Conservation (phyloP, 2,797 vertebrate genomes). For the Catostomus latipinnis region DNA sequence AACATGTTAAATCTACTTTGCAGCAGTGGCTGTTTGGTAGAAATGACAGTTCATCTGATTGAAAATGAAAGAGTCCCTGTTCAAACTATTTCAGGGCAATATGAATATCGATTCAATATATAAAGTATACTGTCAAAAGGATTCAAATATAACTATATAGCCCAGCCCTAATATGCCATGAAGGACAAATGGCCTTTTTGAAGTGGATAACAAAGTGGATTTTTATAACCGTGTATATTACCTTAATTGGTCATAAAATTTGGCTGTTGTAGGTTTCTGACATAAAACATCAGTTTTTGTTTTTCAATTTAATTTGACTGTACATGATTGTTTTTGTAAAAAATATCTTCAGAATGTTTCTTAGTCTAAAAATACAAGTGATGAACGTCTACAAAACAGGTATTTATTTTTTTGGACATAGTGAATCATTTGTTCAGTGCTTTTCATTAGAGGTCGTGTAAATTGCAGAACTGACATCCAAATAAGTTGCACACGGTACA, state of each 20-base stretch:
- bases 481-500: background rate
- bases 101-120: background rate
- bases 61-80: too few species aligned
- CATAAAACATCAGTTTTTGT: background rate
- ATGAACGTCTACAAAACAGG: background rate
- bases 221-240: background rate
- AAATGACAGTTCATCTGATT: background rate
- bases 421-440: background rate
- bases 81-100: background rate
- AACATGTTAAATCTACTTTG: background rate
- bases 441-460: background rate
- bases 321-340: background rate
- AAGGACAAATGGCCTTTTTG: background rate
- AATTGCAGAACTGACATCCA: background rate
- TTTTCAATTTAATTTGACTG: background rate
- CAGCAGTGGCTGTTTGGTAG: background rate
- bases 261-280: background rate
- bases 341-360: background rate
- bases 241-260: background rate
- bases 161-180: background rate
- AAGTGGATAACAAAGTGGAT: background rate
- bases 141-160: background rate
- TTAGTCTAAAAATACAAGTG: background rate
- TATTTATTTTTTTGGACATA: background rate
- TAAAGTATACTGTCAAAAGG: background rate